phyloP scores from a whole-genome alignment of 1,140 invertebrate genomes.

The Nylanderia fulva region DNA sequence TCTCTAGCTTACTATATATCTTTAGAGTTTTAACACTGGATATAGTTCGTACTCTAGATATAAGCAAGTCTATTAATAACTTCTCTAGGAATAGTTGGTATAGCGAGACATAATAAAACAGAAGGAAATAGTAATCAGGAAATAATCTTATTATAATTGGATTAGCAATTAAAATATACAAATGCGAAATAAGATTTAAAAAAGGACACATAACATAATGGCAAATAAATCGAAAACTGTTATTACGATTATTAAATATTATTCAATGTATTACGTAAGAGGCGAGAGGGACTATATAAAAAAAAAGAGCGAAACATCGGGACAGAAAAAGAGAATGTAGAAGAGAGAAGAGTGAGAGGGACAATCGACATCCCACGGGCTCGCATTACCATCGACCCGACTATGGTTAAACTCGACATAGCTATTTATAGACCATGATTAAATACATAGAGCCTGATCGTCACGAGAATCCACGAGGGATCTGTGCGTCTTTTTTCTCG shows the following conservation, averaged over 20 bases:
- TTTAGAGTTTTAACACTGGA: neutral
- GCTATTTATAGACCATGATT: conserved; percentile 79
- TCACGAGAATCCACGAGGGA: conserved; percentile 71
- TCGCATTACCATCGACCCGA: conserved; percentile 70
- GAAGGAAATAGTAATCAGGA: neutral
- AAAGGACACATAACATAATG: neutral
- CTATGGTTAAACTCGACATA: conserved; percentile 57
- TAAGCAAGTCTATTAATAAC: conserved; percentile 20
- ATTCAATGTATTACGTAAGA: neutral
- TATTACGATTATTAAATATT: neutral
- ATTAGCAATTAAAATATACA: neutral
- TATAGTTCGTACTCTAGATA: conserved; percentile 11
- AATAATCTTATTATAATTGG: neutral
- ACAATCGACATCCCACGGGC: conserved; percentile 73
- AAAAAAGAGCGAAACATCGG: conserved; percentile 30
- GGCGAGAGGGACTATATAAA: neutral
- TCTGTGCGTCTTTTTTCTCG: conserved; percentile 59
- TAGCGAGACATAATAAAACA: neutral
- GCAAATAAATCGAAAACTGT: conserved; percentile 19
- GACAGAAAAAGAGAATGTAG: conserved; percentile 15
- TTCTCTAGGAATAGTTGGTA: neutral
- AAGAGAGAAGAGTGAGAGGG: conserved; percentile 18
- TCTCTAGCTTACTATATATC: neutral
- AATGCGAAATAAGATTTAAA: neutral
- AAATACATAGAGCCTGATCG: conserved; percentile 72